A percentile compares a stretch with the other conserved stretches of the same genome.
Conservation (phyloP, 2,888 invertebrate species). For the Dryomyza anilis region DNA sequence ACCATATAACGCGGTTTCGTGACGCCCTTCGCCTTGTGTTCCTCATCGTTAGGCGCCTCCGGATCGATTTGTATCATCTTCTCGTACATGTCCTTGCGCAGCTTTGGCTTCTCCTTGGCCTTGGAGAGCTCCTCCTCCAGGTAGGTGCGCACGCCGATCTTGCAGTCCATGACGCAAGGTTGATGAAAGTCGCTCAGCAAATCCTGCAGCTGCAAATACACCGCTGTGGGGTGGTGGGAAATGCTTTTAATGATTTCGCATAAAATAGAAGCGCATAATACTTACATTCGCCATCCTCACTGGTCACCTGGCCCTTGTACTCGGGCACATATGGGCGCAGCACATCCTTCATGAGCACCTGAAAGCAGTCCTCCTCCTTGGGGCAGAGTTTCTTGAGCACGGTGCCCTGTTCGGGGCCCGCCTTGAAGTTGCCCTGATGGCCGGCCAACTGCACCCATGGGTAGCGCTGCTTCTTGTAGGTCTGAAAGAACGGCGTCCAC, state of each 20-base stretch:
- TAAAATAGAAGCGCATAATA: constrained; percentile 5
- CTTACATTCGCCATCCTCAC: constrained; percentile 79
- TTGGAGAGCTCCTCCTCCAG: constrained; percentile 93
- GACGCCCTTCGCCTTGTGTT: constrained; percentile 86
- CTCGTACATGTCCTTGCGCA: constrained; percentile 95
- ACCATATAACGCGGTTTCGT: constrained; percentile 95
- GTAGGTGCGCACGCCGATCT: constrained; percentile 93
- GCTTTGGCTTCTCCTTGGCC: constrained; percentile 91
- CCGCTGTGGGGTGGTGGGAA: constrained; percentile 45
- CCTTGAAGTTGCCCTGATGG: constrained; percentile 94
- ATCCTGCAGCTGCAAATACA: constrained; percentile 91
- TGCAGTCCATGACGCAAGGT: constrained; percentile 97
- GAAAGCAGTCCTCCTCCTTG: constrained; percentile 87
- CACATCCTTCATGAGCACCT: constrained; percentile 82
- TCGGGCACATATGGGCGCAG: constrained; percentile 90
- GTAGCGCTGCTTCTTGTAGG: constrained; percentile 92
- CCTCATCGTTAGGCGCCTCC: constrained; percentile 86
- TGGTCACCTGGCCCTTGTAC: constrained; percentile 84
- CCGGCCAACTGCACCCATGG: constrained; percentile 97
- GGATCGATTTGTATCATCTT: constrained; percentile 96
- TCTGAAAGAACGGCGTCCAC: constrained; percentile 97
- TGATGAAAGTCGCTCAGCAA: constrained; percentile 87
- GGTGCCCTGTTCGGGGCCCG: constrained; percentile 91
- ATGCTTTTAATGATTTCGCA: background rate
- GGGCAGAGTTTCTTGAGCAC: constrained; percentile 91